phyloP scores from a whole-genome alignment of 2,888 invertebrate genomes.

The Eueremaeus valkanovi region DNA sequence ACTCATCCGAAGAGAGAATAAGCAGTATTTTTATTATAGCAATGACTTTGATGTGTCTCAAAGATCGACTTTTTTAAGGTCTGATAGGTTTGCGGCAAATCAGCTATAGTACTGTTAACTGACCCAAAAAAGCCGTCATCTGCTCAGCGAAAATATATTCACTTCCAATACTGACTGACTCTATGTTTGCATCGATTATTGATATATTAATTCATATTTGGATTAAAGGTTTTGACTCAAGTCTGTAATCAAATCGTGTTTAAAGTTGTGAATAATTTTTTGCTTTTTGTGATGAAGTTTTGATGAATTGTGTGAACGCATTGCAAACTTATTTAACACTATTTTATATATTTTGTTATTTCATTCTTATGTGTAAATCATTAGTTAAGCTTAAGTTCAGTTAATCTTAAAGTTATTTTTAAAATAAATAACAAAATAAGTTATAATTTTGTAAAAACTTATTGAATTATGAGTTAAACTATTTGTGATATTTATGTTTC shows the following conservation, averaged over 20 bases:
- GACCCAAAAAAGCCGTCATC: slow-evolving; percentile 29
- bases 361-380: too few species aligned
- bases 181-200: slow-evolving; percentile 28
- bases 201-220: not conserved
- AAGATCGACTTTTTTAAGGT: slow-evolving; percentile 19
- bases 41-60: slow-evolving; percentile 13
- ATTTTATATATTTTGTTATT: too few species aligned
- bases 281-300: not conserved
- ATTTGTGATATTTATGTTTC: too few species aligned
- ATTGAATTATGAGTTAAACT: too few species aligned
- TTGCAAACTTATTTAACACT: too few species aligned
- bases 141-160: not conserved
- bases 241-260: too few species aligned
- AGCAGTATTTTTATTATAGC: not conserved
- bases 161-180: not conserved
- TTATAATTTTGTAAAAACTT: too few species aligned
- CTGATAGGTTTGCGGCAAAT: slow-evolving; percentile 16
- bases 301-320: not conserved
- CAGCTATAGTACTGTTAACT: not conserved
- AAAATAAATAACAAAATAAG: too few species aligned
- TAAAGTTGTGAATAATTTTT: too few species aligned
- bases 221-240: not conserved
- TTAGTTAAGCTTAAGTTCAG: too few species aligned
- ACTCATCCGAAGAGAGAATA: not conserved
- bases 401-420: too few species aligned